Evolutionary conservation across 2,888 invertebrate genomes (phyloP), one percentile per base, ranked within the genome.

Genomic region (Himalopsyche anomala): DNA sequence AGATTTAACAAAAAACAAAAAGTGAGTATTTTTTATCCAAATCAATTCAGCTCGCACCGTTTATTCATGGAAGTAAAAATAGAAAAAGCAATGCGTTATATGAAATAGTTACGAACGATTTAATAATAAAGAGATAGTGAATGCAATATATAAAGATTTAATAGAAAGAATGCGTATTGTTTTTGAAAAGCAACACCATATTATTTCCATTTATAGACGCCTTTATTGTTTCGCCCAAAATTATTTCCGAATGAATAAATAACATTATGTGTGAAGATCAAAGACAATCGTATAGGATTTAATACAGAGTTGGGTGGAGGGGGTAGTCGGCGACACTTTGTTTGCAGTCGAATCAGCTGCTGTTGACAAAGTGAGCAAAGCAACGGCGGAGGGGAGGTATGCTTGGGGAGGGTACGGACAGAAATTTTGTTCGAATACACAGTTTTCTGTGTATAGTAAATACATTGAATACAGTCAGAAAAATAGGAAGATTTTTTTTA

Each of bases 341-440:
- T 84, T 86, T 86, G 86, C 81, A 51, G 28, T 45, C 81, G 82
- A 86, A 86, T 86, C 86, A 86, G 86, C 84, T 86, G 86, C 82
- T 86, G 84, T 86, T 86, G 86, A 86, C 86, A 83, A 83, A 86
- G 83, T 86, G 62, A 40, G 74, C 74, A 74, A 74, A 74, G 74
- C 74, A 15, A 74, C 36, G 12, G 15, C 74, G 38, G 36, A 9
- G 38, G 51, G 54, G 54, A n/a, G 28, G 81, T 17, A 81, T 81
- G 28, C 40, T 15, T 5, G 2, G 81, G 54, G 45, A 81, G 19
- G 81, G 36, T 36, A 74, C 12, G 38, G 19, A 15, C 28, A 74
- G 74, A 74, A 36, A 74, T 74, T 74, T 36, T 4, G 36, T 74
- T 74, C 36, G 12, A 74, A 74, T 38, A 69, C 36, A 74, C 28